A percentile compares a stretch with the other conserved stretches of the same genome.
phyloP scores from a whole-genome alignment of 2,888 invertebrate species.

The Nemoura dubitans region DNA sequence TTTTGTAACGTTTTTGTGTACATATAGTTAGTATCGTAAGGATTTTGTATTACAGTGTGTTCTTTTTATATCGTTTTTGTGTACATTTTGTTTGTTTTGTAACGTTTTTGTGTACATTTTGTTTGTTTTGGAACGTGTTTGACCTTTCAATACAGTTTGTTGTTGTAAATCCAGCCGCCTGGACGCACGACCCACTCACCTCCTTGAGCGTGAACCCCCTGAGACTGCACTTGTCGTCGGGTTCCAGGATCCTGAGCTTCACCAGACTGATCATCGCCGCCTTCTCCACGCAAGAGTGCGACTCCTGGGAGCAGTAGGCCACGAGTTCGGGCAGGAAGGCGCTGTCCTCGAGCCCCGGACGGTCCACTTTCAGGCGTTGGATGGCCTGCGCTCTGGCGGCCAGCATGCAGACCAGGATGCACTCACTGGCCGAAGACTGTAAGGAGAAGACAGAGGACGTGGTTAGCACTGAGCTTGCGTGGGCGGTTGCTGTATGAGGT shows the following conservation, averaged over 20 bases:
- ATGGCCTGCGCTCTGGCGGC: slow-evolving; percentile 80
- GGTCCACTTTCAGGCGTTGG: slow-evolving; percentile 68
- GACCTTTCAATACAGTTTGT: too few species aligned
- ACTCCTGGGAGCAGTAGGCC: slow-evolving; percentile 77
- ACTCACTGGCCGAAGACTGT: slow-evolving; percentile 82
- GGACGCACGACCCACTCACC: too few species aligned
- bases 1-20: too few species aligned
- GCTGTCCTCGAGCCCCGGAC: slow-evolving; percentile 68
- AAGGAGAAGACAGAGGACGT: slow-evolving; percentile 49
- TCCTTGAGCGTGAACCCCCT: slow-evolving; percentile 70
- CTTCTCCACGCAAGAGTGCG: slow-evolving; percentile 81
- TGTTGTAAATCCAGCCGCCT: too few species aligned
- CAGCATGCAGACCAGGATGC: slow-evolving; percentile 79
- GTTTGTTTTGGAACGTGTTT: too few species aligned
- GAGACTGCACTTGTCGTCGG: slow-evolving; percentile 73
- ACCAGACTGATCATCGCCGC: slow-evolving; percentile 81
- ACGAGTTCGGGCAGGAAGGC: slow-evolving; percentile 79
- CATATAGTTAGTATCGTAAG: too few species aligned
- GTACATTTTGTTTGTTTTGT: too few species aligned
- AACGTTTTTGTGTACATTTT: too few species aligned
- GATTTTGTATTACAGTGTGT: too few species aligned
- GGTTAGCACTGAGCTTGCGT: neutral
- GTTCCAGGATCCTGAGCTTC: slow-evolving; percentile 74
- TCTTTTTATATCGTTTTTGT: too few species aligned
- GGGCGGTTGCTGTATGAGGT: too few species aligned